Conservation (phyloP, 2,113 vertebrate species). For the Bufo bufo region DNA sequence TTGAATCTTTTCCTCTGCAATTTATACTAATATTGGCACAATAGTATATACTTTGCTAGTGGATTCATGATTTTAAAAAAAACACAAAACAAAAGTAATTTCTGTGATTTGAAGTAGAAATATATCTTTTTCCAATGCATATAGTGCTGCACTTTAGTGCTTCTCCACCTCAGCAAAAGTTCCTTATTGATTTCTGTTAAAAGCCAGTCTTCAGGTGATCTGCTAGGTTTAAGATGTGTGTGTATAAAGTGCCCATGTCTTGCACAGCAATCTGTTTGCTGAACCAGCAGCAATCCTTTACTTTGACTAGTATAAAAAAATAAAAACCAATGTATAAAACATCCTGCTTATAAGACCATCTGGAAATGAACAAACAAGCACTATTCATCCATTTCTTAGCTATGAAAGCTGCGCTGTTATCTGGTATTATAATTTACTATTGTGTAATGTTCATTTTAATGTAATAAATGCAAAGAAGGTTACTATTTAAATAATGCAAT, state of each 20-base stretch:
- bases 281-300: neutral
- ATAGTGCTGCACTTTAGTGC: neutral
- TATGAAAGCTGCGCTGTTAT: constrained; percentile 58
- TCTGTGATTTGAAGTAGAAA: neutral
- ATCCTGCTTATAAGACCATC: neutral
- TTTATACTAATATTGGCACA: too few relatives aligned
- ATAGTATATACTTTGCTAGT: too few relatives aligned
- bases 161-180: neutral
- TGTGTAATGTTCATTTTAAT: constrained; percentile 65
- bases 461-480: constrained; percentile 66
- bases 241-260: neutral
- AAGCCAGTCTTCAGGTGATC: neutral
- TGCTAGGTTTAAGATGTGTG: neutral
- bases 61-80: too few relatives aligned
- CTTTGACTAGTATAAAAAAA: neutral
- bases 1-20: too few relatives aligned
- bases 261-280: neutral
- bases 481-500: constrained; percentile 62
- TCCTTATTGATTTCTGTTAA: neutral
- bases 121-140: neutral
- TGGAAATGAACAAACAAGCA: neutral
- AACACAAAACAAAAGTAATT: neutral
- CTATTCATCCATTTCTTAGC: constrained; percentile 20
- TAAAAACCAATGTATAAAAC: neutral
- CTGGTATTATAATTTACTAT: constrained; percentile 59